Evolutionary conservation across 2,113 vertebrate genomes (phyloP).

Genomic region (Delphinapterus leucas): DNA sequence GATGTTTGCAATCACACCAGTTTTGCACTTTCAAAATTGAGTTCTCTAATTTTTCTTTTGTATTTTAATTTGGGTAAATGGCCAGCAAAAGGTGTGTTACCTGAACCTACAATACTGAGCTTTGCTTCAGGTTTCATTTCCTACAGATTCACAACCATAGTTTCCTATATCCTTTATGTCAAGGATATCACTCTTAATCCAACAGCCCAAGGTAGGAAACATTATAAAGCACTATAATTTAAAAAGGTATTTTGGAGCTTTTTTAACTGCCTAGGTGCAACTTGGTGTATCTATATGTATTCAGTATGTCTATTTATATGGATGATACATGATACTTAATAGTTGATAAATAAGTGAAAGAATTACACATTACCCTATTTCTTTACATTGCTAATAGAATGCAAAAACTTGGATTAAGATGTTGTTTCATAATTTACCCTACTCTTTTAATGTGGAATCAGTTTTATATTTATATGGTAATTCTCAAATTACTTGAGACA

Average conservation of each 20-base stretch:
- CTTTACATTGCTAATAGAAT: neutral
- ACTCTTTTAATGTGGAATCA: constrained; percentile 24
- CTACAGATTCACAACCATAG: neutral
- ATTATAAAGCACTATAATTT: constrained; percentile 19
- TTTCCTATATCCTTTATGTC: neutral
- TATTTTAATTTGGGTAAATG: neutral
- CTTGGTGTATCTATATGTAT: neutral
- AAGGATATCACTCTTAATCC: neutral
- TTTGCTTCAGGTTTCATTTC: neutral
- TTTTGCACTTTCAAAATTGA: neutral
- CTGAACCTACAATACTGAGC: neutral
- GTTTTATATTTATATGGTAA: neutral
- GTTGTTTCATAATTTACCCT: constrained; percentile 41
- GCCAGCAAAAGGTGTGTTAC: neutral
- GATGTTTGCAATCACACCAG: neutral
- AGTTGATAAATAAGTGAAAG: neutral
- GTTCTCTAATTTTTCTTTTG: neutral
- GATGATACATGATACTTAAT: neutral
- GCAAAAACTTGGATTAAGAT: neutral
- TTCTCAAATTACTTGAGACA: neutral
- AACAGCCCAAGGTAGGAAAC: neutral
- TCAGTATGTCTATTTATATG: neutral
- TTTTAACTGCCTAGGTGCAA: neutral
- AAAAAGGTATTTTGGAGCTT: neutral
- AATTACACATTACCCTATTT: neutral